These are phyloP conservation scores for Pemphigus obesinymphae DNA, from an alignment of 1,140 invertebrate genomes.

Conservation along the genomic window DNA sequence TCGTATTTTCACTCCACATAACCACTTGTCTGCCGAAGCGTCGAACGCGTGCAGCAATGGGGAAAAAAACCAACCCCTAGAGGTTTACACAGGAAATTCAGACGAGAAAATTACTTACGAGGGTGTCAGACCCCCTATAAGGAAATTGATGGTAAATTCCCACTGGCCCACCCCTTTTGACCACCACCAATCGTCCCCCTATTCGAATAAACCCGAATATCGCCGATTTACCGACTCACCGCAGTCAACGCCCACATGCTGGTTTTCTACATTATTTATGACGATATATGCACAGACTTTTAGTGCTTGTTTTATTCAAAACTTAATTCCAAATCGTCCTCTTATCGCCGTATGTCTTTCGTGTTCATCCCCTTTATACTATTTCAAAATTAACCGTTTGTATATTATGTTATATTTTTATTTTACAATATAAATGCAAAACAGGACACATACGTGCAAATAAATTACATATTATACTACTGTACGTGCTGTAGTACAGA, in stretches of 20 bases:
- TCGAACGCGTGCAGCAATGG: background rate
- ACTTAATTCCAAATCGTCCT: background rate
- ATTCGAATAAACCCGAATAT: background rate
- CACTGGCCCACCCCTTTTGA: constrained; percentile 28
- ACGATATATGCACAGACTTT: constrained; percentile 3
- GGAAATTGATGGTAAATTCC: constrained; percentile 32
- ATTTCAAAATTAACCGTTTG: background rate
- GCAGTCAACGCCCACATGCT: constrained; percentile 40
- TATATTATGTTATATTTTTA: background rate
- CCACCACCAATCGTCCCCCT: constrained; percentile 28
- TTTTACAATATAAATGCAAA: constrained; percentile 2
- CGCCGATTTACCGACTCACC: background rate
- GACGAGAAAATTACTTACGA: constrained; percentile 29
- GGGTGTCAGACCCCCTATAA: constrained; percentile 15
- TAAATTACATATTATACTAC: background rate
- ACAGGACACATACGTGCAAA: background rate
- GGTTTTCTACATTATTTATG: constrained; percentile 28
- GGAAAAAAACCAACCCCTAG: constrained; percentile 3
- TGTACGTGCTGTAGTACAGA: background rate
- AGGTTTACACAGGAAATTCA: background rate
- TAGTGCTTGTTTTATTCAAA: background rate
- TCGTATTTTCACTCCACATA: constrained; percentile 20
- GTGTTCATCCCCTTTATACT: background rate
- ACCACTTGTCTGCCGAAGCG: background rate
- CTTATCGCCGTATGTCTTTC: background rate